These are phyloP conservation scores for Cremastinae sp. DNA, from an alignment of 2,888 invertebrate species.

Conservation along the genomic window DNA sequence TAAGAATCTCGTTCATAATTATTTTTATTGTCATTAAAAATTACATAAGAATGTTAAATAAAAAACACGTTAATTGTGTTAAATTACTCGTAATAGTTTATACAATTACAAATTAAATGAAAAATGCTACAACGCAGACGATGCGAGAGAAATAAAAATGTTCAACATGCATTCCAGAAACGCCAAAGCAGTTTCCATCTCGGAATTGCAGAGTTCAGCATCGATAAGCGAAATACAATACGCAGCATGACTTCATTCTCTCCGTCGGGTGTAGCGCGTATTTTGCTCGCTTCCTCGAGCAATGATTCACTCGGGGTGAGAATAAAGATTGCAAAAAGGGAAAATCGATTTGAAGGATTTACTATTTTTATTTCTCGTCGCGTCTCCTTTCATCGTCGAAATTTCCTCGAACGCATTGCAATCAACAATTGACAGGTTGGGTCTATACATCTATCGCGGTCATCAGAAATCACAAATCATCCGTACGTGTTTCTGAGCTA, in stretches of 20 bases:
- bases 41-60: too few relatives aligned
- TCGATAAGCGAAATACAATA: constrained; percentile 79
- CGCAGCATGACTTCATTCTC: constrained; percentile 74
- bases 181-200: constrained; percentile 68
- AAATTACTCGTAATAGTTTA: too few relatives aligned
- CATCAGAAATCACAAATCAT: too few relatives aligned
- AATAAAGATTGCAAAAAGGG: not conserved
- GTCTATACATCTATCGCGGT: too few relatives aligned
- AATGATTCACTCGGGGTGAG: constrained; percentile 18
- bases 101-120: not conserved
- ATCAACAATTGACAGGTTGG: too few relatives aligned
- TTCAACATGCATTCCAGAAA: constrained; percentile 73
- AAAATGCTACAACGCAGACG: not conserved
- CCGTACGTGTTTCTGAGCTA: too few relatives aligned
- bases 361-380: too few relatives aligned
- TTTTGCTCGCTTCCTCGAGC: constrained; percentile 29
- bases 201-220: constrained; percentile 70
- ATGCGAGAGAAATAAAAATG: constrained; percentile 33
- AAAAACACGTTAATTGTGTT: too few relatives aligned
- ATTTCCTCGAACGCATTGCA: too few relatives aligned
- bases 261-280: constrained; percentile 57
- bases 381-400: too few relatives aligned
- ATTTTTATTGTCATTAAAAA: too few relatives aligned
- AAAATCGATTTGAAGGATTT: not conserved
- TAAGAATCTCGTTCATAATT: too few relatives aligned